These are phyloP conservation scores for Nesoenas mayeri DNA, from an alignment of 2,113 vertebrate species.

Conservation along the genomic window DNA sequence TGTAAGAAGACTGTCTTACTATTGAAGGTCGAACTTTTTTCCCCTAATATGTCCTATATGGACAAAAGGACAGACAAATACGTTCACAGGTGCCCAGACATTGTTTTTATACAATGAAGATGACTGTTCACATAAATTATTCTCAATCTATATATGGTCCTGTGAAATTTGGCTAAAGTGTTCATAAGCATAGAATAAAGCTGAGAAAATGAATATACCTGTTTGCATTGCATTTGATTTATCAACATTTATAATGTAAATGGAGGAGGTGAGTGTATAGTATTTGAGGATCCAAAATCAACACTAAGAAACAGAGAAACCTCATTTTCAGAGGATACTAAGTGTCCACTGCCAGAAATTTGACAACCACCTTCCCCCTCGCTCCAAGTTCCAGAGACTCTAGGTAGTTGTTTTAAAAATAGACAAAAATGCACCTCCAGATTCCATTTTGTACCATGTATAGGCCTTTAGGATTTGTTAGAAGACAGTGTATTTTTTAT, in stretches of 20 bases:
- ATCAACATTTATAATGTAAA: neutral
- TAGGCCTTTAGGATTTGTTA: neutral
- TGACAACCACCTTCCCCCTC: rapidly evolving
- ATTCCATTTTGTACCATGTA: neutral
- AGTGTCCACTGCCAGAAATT: neutral
- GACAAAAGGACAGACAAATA: neutral
- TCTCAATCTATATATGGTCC: neutral
- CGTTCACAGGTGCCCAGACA: neutral
- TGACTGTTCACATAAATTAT: neutral
- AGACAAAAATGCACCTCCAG: neutral
- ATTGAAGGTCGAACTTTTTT: neutral
- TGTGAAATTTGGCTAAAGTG: neutral
- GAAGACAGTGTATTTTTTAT: neutral
- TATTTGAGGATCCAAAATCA: neutral
- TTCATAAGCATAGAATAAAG: neutral
- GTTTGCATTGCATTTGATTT: neutral
- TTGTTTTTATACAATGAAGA: neutral
- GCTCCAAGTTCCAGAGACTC: neutral
- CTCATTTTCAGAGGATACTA: neutral
- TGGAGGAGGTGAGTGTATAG: neutral
- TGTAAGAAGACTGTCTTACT: neutral
- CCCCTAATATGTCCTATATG: neutral
- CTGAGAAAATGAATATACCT: neutral
- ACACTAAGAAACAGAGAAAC: neutral
- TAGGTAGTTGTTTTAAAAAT: neutral